Base-by-base conservation (phyloP, 2,113 vertebrate species). In the Ascaphus truei region DNA sequence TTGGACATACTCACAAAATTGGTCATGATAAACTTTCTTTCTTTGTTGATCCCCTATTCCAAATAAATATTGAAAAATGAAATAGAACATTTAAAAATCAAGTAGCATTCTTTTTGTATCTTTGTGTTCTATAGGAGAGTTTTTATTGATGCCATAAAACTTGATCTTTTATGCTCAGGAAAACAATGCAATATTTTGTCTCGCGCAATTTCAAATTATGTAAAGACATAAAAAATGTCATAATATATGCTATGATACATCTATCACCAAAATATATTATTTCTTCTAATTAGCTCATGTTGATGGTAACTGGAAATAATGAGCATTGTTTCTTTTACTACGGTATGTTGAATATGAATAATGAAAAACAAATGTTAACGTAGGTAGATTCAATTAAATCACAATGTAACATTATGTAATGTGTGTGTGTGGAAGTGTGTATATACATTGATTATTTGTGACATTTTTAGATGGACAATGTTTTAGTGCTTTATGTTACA, bases 221-320 rank as follows among this genome's bases (percentile, higher is more conserved):
- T 71, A 52, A 60, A 52, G 43, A 56, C 43, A 71, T 71, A 71
- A 71, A n/a, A 71, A 52, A 58, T 71, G 67, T 61, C 67, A 71
- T 60, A 71, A 61, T 61, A 20, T 71, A 61, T 33, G 45, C 67
- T 30, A 26, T 39, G 34, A 71, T 60, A 60, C 67, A 71, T 71
- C 45, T 61, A 71, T 61, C 60, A 71, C 45, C 39, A 18, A 58
- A 71, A 50, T 33, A 60, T 60, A 61, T 71, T 71, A 71, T 71
- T 52, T 51, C 67, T 71, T 71, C 61, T 71, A 71, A 71, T 71
- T 71, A 71, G 67, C 50, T 71, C 43, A 39, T 61, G 67, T 71
- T 71, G 67, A 61, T 71, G 45, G 33, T 71, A 71, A 71, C 31
- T 37, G 57, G 56, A 61, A 71, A 71, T 71, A 71, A 71, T 58